Evolutionary conservation across 2,888 invertebrate genomes (phyloP), one percentile per base, ranked within the genome.

Genomic region (Desoria tigrina): DNA sequence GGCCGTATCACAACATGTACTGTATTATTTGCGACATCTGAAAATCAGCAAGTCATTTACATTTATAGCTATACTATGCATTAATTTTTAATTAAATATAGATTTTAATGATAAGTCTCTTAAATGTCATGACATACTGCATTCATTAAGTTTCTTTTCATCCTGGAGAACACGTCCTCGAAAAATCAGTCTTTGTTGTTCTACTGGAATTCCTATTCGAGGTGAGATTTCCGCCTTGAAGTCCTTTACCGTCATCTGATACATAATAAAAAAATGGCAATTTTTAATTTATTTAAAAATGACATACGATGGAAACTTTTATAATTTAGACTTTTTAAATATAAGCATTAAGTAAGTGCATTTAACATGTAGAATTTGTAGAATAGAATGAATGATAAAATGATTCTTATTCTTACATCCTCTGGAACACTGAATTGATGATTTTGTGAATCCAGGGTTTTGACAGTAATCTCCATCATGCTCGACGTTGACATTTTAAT

Each of bases 81-180:
- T 23, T 37, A 55, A 32, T 55, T 37, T 21, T n/a, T 26, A 51
- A 4, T 32, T 23, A 11, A 37, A 56, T 21, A 18, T 39, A 56
- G 16, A 56, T n/a, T 4, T 39, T 11, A 1, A 57, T 42, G n/a
- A n/a, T 2, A 18, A 9, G 21, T 50, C 21, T 18, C 18, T 50
- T 18, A n/a, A 9, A 50, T 32, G 32, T 55, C n/a, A 14, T 28
- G 28, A 55, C 32, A 18, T 83, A 90, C 92, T 90, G 82, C 90
- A 93, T 79, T 94, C 92, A 70, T 86, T 85, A 27, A 97, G 84
- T 78, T 86, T 88, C 76, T 89, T 90, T 16, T 90, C 92, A 83
- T 97, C 92, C 78, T 90, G 89, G 58, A 97, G 82, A 27, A 96
- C 94, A 80, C 92, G 84, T n/a, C 97, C 97, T 79, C 92, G 92